phyloP scores from a whole-genome alignment of 2,113 vertebrate genomes.

The rat (Rattus norvegicus) region GRCr8 NC_086036.1:66019501-66020000 shows the following conservation, averaged over 20 bases:
- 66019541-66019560: too few species aligned
- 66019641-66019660: too few species aligned
- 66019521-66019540: too few species aligned
- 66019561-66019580: too few species aligned
- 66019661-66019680: too few species aligned
- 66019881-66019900: slow-evolving; percentile 22
- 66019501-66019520: too few species aligned
- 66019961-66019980: not conserved
- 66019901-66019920: not conserved
- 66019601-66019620: too few species aligned
- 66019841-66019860: not conserved
- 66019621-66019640: too few species aligned
- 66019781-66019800: not conserved
- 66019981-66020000: not conserved
- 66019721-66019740: not conserved
- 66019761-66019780: not conserved
- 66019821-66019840: not conserved
- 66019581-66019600: too few species aligned
- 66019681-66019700: too few species aligned
- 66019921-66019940: not conserved
- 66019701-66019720: too few species aligned
- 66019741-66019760: not conserved
- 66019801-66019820: slow-evolving; percentile 1
- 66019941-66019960: not conserved
- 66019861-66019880: not conserved